phyloP scores from a whole-genome alignment of 2,113 vertebrate genomes.

The Bubo blakistoni region DNA sequence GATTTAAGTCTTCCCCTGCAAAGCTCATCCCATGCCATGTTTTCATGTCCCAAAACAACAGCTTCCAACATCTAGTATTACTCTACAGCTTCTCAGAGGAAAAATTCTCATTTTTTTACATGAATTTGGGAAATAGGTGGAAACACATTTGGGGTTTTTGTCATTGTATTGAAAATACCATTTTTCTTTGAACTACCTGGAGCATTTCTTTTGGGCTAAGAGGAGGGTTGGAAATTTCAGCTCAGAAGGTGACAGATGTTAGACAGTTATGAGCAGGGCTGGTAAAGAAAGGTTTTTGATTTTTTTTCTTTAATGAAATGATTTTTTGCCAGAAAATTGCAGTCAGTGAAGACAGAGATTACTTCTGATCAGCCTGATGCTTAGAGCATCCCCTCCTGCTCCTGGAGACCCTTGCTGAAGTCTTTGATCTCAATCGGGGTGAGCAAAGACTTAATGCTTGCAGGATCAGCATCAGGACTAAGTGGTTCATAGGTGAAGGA shows the following conservation, averaged over 20 bases:
- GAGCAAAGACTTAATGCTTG: background rate
- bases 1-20: constrained; percentile 11
- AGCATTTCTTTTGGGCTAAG: background rate
- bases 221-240: background rate
- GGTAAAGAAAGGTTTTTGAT: background rate
- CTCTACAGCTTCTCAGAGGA: background rate
- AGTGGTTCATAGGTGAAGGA: background rate
- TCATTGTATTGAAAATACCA: background rate
- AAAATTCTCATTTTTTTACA: background rate
- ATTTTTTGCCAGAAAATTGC: background rate
- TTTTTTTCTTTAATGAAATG: background rate
- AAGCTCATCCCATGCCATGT: background rate
- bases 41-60: background rate
- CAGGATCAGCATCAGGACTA: background rate
- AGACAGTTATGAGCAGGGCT: background rate
- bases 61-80: background rate
- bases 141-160: background rate
- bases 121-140: background rate
- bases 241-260: background rate
- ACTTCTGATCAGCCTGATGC: background rate
- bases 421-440: background rate
- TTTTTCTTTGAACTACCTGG: background rate
- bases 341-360: background rate
- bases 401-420: background rate
- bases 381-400: background rate